phyloP scores from a whole-genome alignment of 2,797 vertebrate species.

The Garrulus glandarius region DNA sequence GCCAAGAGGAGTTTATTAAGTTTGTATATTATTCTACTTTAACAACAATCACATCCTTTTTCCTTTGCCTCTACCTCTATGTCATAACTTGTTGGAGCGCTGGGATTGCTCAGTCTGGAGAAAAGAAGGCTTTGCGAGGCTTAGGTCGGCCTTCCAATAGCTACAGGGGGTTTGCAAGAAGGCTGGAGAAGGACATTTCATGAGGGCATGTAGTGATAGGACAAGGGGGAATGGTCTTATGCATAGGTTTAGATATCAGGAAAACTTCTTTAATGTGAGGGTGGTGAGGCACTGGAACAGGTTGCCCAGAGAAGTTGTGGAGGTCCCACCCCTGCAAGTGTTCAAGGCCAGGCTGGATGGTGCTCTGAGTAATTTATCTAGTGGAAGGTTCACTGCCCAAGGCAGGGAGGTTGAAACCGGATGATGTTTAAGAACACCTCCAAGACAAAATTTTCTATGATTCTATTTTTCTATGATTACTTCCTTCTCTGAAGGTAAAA shows the following conservation, averaged over 20 bases:
- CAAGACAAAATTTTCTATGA: not conserved
- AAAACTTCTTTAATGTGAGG: not conserved
- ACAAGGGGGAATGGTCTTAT: no score
- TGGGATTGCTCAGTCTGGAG: not conserved
- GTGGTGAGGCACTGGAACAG: not conserved
- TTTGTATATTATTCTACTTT: not conserved
- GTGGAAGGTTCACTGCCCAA: not conserved
- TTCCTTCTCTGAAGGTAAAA: not conserved
- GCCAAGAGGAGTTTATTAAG: not conserved
- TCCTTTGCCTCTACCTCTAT: not conserved
- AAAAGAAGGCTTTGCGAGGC: not conserved
- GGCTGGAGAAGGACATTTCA: not conserved
- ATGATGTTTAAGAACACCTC: not conserved
- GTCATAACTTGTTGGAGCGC: fast-evolving
- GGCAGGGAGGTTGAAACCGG: not conserved
- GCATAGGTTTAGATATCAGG: not conserved
- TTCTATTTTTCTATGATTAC: not conserved
- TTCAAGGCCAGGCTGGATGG: not conserved
- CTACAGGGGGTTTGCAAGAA: not conserved
- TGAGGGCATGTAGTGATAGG: no score
- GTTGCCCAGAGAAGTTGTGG: not conserved
- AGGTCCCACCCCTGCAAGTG: no score
- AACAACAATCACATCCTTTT: not conserved
- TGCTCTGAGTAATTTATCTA: not conserved
- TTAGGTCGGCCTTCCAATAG: not conserved